Evolutionary conservation across 2,113 vertebrate genomes (phyloP), one percentile per base, ranked within the genome.

Genomic region (Megaptera novaeangliae): DNA sequence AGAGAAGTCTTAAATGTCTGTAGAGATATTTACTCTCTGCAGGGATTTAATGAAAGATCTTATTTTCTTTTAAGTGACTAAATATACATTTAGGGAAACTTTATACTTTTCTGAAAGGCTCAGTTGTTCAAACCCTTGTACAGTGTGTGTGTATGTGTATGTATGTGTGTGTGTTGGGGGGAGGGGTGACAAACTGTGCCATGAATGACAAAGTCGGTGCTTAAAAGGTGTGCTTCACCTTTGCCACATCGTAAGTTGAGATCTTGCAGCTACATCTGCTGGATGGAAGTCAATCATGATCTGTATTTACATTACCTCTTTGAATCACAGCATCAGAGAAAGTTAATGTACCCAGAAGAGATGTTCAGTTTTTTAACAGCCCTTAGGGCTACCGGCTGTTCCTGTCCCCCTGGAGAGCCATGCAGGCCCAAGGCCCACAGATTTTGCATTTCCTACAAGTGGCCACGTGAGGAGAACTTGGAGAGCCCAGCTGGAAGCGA

Each of bases 1-100:
- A 21, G 41, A n/a, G 71, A 85, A 90, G 18, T 95, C 57, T 55
- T 85, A 63, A 82, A 86, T 18, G 15, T 85, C 46, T 95, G 4
- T 49, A 57, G 77, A 74, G 15, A 88, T 91, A 44, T 71, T 18
- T 71, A 5, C 8, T 96, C 83, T 55, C 44, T 69, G 0, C 31
- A 93, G 93, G n/a, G 29, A 91, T 61, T 81, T 77, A 44, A 55
- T 63, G 77, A 91, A 75, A 87, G 29, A 18, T 71, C 69, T 91
- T 10, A 59, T 84, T 72, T 94, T 27, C 41, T 95, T 95, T 69
- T 15, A 66, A 57, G 36, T 95, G 23, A 44, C 39, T 34, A 11
- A 44, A 34, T 18, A 13, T 20, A 31, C 3, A 36, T 14, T 68
- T 57, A 59, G 27, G 52, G 36, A 68, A 80, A 80, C 68, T 69